phyloP scores from a whole-genome alignment of 2,888 invertebrate species.

The Loripinus fragilis region DNA sequence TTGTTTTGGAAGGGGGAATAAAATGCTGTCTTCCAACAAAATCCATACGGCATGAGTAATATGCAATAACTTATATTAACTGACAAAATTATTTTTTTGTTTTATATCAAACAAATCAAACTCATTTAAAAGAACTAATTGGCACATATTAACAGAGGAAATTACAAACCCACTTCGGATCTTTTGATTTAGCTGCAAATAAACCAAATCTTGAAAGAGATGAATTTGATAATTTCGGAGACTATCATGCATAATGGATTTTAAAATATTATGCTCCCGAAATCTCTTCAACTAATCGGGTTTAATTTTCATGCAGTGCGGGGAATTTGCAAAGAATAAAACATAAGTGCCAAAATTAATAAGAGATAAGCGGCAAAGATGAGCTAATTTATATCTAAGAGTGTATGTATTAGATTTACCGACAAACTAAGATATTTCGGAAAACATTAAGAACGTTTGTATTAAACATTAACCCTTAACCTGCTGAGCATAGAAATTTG shows the following conservation, averaged over 20 bases:
- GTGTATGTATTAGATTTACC: too few relatives aligned
- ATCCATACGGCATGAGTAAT: too few relatives aligned
- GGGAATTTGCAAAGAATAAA: conserved; percentile 8
- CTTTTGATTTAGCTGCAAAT: background rate
- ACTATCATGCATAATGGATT: conserved; percentile 4
- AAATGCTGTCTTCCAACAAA: too few relatives aligned
- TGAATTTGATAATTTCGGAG: background rate
- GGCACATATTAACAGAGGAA: background rate
- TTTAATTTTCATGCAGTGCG: background rate
- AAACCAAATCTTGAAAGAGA: background rate
- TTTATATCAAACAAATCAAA: conserved; percentile 9
- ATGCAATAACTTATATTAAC: too few relatives aligned
- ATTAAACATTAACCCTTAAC: too few relatives aligned
- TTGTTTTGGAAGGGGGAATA: too few relatives aligned
- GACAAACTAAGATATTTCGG: too few relatives aligned
- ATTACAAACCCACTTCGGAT: background rate
- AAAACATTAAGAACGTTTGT: too few relatives aligned
- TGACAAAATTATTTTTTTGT: too few relatives aligned
- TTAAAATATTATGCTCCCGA: background rate
- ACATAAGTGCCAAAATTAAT: conserved; percentile 10
- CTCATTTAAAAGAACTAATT: background rate
- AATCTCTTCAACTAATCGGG: background rate
- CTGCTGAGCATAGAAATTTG: too few relatives aligned
- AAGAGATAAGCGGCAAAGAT: background rate
- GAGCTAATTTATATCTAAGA: background rate